Percentiles rank a stretch among this genome's conserved stretches.
Evolutionary conservation across 2,797 vertebrate species (phyloP).

Genomic region (Cheracebus regulus): DNA sequence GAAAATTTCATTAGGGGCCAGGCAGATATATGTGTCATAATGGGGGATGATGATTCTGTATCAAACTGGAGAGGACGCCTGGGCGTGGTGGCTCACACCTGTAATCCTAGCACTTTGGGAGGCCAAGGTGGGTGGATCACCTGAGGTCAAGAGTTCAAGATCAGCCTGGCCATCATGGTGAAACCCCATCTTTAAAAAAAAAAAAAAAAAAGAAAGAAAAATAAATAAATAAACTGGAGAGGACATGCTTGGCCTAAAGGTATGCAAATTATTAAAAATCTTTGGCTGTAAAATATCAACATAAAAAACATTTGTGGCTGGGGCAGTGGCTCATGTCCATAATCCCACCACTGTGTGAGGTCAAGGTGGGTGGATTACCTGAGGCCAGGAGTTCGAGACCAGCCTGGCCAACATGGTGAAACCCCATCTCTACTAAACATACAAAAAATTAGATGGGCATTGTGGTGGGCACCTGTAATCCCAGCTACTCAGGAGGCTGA

Average conservation of each 20-base stretch:
- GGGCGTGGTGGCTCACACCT: too few relatives aligned
- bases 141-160: too few relatives aligned
- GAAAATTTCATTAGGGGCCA: neutral
- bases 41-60: neutral
- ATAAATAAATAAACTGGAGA: neutral
- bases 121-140: too few relatives aligned
- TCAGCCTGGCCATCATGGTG: too few relatives aligned
- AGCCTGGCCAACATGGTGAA: neutral
- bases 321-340: neutral
- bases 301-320: neutral
- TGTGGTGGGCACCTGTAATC: neutral
- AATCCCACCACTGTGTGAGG: neutral
- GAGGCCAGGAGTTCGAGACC: neutral
- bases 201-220: too few relatives aligned
- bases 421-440: neutral
- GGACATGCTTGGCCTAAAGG: neutral
- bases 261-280: slow-evolving; percentile 1
- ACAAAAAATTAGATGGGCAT: neutral
- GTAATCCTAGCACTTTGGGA: too few relatives aligned
- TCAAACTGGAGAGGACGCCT: neutral
- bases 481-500: neutral
- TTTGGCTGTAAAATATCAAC: neutral
- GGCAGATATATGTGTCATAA: neutral
- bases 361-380: neutral
- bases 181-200: too few relatives aligned